These are phyloP conservation scores for Forbesichthys agassizii DNA, from an alignment of 2,113 vertebrate genomes.

Conservation along the genomic window DNA sequence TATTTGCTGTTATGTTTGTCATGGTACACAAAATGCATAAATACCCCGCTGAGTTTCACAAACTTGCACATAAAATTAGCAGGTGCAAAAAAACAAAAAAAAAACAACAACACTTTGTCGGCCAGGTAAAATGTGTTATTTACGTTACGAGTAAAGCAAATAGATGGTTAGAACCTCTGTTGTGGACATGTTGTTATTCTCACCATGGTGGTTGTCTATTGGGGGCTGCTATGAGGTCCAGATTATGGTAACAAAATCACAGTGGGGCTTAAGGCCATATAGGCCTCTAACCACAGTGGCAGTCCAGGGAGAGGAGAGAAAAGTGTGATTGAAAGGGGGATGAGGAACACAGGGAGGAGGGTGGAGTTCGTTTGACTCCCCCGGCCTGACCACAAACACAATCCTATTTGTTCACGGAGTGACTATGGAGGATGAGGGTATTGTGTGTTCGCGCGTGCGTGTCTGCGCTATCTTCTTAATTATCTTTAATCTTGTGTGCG, in stretches of 20 bases:
- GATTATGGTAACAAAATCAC: conserved; percentile 69
- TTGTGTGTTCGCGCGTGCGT: background rate
- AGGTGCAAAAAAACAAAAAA: no score
- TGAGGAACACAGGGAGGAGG: background rate
- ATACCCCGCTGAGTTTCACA: no score
- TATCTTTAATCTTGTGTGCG: background rate
- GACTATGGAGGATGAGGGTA: background rate
- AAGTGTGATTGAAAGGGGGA: no score
- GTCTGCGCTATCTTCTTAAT: background rate
- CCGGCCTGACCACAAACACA: conserved; percentile 29
- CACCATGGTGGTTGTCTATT: conserved; percentile 24
- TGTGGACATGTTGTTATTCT: conserved; percentile 11
- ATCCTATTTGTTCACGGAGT: conserved; percentile 28
- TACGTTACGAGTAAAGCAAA: no score
- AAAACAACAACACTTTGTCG: no score
- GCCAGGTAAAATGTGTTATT: background rate
- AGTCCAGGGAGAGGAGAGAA: background rate
- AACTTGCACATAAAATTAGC: no score
- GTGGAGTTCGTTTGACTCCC: background rate
- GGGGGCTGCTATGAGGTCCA: conserved; percentile 45
- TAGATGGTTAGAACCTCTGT: background rate
- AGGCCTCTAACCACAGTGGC: conserved; percentile 54
- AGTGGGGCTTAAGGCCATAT: conserved; percentile 46
- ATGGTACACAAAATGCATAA: no score
- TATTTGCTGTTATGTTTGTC: no score